Percentiles rank a stretch among this genome's conserved stretches.
phyloP scores from a whole-genome alignment of 2,797 vertebrate species.

The Peromyscus attwateri region DNA sequence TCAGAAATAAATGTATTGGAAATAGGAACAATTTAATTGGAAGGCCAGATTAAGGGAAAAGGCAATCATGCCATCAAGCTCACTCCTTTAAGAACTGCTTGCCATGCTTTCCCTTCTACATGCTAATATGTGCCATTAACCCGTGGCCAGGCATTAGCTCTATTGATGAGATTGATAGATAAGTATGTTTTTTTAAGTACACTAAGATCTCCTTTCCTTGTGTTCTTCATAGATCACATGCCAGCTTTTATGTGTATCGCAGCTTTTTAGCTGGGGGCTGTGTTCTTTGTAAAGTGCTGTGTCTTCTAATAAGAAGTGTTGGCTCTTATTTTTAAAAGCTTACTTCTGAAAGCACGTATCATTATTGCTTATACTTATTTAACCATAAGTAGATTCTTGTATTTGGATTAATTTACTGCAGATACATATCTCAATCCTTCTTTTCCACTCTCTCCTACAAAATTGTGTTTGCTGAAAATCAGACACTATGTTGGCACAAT shows the following conservation, averaged over 20 bases:
- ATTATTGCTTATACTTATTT: conserved; percentile 54
- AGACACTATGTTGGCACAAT: conserved; percentile 22
- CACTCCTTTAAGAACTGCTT: conserved; percentile 59
- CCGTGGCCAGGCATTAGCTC: conserved; percentile 20
- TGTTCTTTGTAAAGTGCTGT: neutral
- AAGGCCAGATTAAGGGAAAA: conserved; percentile 37
- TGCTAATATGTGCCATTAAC: conserved; percentile 8
- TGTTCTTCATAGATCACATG: neutral
- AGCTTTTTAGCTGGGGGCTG: neutral
- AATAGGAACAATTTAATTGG: conserved; percentile 59
- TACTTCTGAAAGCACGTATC: neutral
- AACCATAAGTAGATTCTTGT: conserved; percentile 54
- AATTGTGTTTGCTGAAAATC: conserved; percentile 66
- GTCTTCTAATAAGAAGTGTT: neutral
- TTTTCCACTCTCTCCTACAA: conserved; percentile 37
- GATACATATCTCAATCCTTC: conserved; percentile 19
- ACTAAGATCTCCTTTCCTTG: neutral
- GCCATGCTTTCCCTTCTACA: conserved; percentile 12
- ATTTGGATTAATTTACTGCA: conserved; percentile 63
- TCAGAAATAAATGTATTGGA: neutral
- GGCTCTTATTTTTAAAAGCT: neutral
- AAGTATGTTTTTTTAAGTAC: conserved; percentile 55
- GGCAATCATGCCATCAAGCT: neutral
- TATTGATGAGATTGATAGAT: conserved; percentile 59
- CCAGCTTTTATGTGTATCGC: too few species aligned